phyloP scores from a whole-genome alignment of 2,888 invertebrate genomes.

The Xestia rhomboidea region DNA sequence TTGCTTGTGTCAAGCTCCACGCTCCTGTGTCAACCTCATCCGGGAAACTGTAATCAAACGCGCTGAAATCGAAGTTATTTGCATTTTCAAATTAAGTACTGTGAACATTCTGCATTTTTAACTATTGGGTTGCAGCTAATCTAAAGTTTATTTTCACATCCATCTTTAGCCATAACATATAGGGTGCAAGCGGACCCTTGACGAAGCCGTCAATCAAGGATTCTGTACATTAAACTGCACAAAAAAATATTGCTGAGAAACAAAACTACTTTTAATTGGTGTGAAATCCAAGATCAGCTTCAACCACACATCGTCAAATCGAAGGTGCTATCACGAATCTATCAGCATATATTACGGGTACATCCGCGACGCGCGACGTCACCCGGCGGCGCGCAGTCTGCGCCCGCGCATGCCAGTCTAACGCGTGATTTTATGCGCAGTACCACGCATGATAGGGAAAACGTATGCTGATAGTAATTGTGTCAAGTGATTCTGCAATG shows the following conservation, averaged over 20 bases:
- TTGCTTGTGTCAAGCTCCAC: too few relatives aligned
- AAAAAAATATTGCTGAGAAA: background rate
- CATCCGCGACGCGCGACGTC: constrained; percentile 52
- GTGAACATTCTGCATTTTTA: background rate
- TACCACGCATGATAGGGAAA: constrained; percentile 54
- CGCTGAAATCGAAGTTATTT: background rate
- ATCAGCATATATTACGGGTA: constrained; percentile 54
- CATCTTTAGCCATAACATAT: too few relatives aligned
- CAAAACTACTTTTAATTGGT: too few relatives aligned
- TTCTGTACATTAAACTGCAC: too few relatives aligned
- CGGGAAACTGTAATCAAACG: background rate
- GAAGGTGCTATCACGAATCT: constrained; percentile 33
- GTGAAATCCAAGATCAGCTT: background rate
- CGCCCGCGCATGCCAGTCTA: constrained; percentile 51
- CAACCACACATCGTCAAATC: background rate
- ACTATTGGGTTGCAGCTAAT: background rate
- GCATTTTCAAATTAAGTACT: too few relatives aligned
- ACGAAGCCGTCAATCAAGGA: background rate
- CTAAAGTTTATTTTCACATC: too few relatives aligned
- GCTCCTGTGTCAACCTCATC: too few relatives aligned
- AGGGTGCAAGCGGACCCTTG: background rate
- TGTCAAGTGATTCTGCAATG: constrained; percentile 52
- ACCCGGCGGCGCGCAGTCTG: constrained; percentile 56
- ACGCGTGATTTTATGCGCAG: constrained; percentile 55
- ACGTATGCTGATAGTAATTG: constrained; percentile 47